A percentile compares a stretch with the other conserved stretches of the same genome.
phyloP scores from a whole-genome alignment of 2,797 vertebrate genomes.

The Cirrhinus mrigala region DNA sequence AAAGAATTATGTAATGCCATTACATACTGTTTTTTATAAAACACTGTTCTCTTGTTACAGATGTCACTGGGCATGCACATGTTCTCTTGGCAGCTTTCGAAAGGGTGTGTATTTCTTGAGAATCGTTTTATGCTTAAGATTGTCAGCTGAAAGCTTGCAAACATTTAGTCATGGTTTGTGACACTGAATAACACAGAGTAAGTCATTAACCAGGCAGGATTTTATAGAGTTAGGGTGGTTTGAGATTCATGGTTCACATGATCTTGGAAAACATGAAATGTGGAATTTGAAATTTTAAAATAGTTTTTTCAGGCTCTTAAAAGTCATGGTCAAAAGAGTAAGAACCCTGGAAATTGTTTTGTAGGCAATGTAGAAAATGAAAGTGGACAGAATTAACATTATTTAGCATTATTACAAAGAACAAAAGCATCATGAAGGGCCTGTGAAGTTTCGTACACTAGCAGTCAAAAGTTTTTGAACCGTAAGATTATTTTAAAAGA shows the following conservation, averaged over 20 bases:
- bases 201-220: constrained; percentile 26
- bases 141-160: not conserved
- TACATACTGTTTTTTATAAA: constrained; percentile 16
- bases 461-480: no score
- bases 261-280: not conserved
- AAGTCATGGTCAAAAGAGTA: not conserved
- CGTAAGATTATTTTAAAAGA: no score
- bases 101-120: constrained; percentile 80
- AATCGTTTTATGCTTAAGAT: not conserved
- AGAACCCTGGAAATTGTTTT: not conserved
- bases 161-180: not conserved
- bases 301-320: not conserved
- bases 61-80: constrained; percentile 94
- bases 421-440: not conserved
- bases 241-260: not conserved
- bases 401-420: not conserved
- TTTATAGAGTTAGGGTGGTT: not conserved
- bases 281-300: not conserved
- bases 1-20: not conserved
- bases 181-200: not conserved
- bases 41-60: constrained; percentile 71
- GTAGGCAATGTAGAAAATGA: not conserved
- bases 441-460: no score
- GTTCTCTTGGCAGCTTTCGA: constrained; percentile 97
- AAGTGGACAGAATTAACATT: not conserved